Percentiles rank a stretch among this genome's conserved stretches.
Conservation (phyloP, 2,113 vertebrate species). For the Kryptolebias marmoratus region DNA sequence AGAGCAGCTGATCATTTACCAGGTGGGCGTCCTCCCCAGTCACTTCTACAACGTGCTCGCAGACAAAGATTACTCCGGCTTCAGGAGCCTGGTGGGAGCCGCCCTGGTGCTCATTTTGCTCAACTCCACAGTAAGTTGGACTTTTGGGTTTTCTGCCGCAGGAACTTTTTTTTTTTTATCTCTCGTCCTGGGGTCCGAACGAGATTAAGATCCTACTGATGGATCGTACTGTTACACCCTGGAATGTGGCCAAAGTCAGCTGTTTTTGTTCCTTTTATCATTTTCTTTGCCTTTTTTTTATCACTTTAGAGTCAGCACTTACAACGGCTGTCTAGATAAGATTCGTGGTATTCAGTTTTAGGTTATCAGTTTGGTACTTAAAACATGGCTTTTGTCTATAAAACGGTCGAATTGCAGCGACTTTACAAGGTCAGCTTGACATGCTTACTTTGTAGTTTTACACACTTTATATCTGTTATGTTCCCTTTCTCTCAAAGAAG, state of each 20-base stretch:
- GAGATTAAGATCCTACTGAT: background rate
- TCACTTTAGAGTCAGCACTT: background rate
- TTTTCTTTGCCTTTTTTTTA: background rate
- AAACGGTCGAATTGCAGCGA: background rate
- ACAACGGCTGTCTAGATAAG: too few relatives aligned
- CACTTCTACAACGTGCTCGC: slow-evolving; percentile 91
- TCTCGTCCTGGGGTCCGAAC: background rate
- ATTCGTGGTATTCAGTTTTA: background rate
- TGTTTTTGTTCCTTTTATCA: background rate
- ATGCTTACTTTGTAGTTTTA: slow-evolving; percentile 11
- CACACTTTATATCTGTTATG: background rate
- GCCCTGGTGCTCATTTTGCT: slow-evolving; percentile 86
- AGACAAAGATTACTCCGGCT: slow-evolving; percentile 84
- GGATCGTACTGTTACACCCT: background rate
- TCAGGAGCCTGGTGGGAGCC: slow-evolving; percentile 82
- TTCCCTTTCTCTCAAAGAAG: background rate
- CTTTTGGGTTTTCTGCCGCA: background rate
- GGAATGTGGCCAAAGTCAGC: slow-evolving; percentile 9
- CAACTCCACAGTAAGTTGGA: slow-evolving; percentile 87
- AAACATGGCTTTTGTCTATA: background rate
- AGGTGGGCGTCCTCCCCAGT: slow-evolving; percentile 93
- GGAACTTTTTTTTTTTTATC: background rate
- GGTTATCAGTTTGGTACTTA: too few relatives aligned
- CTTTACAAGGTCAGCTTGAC: slow-evolving; percentile 29
- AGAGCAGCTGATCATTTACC: slow-evolving; percentile 97